Conservation (phyloP, 2,888 invertebrate genomes). For the Athalia cordata region DNA sequence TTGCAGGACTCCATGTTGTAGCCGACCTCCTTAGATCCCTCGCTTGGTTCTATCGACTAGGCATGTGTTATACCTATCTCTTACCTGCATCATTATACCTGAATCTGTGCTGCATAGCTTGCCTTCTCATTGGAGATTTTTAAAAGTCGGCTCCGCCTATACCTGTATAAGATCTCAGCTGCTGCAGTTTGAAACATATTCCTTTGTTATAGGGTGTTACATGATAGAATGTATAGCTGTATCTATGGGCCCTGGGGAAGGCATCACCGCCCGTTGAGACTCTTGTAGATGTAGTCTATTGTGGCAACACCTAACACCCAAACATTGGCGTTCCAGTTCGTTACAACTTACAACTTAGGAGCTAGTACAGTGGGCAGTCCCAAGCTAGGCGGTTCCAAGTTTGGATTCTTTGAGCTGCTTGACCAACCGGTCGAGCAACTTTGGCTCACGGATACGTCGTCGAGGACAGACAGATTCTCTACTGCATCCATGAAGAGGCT, state of each 20-base stretch:
- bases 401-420: slow-evolving; percentile 8
- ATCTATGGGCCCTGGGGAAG: too few species aligned
- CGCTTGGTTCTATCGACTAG: not conserved
- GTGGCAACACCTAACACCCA: slow-evolving; percentile 34
- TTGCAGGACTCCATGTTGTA: slow-evolving; percentile 17
- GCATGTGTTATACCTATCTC: not conserved
- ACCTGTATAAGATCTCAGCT: not conserved
- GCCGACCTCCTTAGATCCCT: not conserved
- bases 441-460: not conserved
- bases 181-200: not conserved
- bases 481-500: too few species aligned
- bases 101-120: not conserved
- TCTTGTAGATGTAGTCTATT: slow-evolving; percentile 15
- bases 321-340: slow-evolving; percentile 24
- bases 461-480: not conserved
- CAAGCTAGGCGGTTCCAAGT: slow-evolving; percentile 13
- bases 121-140: slow-evolving; percentile 36
- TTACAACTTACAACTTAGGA: slow-evolving; percentile 28
- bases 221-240: too few species aligned
- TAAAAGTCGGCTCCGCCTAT: slow-evolving; percentile 20
- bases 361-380: not conserved
- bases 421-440: slow-evolving; percentile 32
- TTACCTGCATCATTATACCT: not conserved
- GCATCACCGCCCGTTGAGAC: slow-evolving; percentile 18
- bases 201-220: slow-evolving; percentile 2